Conservation (phyloP, 1,140 invertebrate species). For the Tetraneura akinire region DNA sequence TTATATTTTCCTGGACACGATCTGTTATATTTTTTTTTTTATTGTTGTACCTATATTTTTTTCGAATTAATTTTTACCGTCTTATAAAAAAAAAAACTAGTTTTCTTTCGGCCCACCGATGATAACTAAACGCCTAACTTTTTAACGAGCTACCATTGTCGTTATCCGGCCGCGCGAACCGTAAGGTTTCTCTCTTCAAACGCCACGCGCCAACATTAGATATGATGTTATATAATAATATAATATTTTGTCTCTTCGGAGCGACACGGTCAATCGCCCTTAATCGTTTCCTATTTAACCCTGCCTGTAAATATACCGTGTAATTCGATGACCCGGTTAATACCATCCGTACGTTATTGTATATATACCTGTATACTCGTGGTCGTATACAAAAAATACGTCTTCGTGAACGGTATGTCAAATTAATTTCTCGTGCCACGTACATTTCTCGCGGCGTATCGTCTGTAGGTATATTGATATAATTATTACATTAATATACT, state of each 20-base stretch:
- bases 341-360: background rate
- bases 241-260: background rate
- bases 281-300: background rate
- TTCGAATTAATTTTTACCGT: background rate
- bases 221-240: too few relatives aligned
- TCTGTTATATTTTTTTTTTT: background rate
- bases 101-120: background rate
- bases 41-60: background rate
- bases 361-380: too few relatives aligned
- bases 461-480: too few relatives aligned
- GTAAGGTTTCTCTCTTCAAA: background rate
- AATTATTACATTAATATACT: too few relatives aligned
- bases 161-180: background rate
- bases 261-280: background rate
- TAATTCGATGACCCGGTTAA: background rate
- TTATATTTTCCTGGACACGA: background rate
- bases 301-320: background rate
- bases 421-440: background rate
- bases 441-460: too few relatives aligned
- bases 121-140: background rate
- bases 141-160: constrained; percentile 32
- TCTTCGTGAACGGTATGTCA: background rate
- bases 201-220: background rate
- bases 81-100: background rate
- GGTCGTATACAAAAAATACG: background rate